Evolutionary conservation across 2,797 vertebrate species (phyloP), one percentile per base, ranked within the genome.

Genomic region (Ptychadena robeensis): DNA sequence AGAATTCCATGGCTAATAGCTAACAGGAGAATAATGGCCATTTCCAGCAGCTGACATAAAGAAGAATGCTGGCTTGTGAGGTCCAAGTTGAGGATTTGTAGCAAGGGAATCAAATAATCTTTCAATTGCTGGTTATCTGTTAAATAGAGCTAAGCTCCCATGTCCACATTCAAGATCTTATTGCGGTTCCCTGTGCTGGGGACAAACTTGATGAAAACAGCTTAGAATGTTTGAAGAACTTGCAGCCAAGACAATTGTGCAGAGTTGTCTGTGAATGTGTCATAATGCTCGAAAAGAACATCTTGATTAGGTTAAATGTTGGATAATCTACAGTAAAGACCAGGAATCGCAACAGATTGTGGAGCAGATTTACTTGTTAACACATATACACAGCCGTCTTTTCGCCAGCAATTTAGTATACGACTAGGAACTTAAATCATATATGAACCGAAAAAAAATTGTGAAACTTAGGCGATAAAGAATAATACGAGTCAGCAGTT

Each of bases 221-320:
- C 80, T 59, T 48, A 82, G 73, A 76, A 44, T 61, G 64, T 68
- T 57, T 18, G 28, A 74, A 59, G 32, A 38, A 73, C n/a, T 11
- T 31, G 35, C 64, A 77, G 73, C 66, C 81, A 76, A 82, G 34
- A 69, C 80, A n/a, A 77, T 82, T 77, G 53, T 71, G 66, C 53
- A 77, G 77, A 82, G 73, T 73, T 71, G 73, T 67, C 81, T 71
- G 73, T 82, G 73, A 82, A 64, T 71, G 73, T 68, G 70, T 67
- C 70, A 67, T 71, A 77, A 77, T 71, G 57, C 73, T 64, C 12
- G 67, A 37, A 82, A 78, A 82, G 81, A 82, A 82, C 81, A 77
- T 82, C 81, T 82, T 82, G 73, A 77, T 82, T 82, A 77, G 73
- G 81, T 82, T 82, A 82, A 77, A 82, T 77, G 73, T 77, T 77